Evolutionary conservation across 1,140 invertebrate genomes (phyloP).

Genomic region (Ceratitis capitata): DNA sequence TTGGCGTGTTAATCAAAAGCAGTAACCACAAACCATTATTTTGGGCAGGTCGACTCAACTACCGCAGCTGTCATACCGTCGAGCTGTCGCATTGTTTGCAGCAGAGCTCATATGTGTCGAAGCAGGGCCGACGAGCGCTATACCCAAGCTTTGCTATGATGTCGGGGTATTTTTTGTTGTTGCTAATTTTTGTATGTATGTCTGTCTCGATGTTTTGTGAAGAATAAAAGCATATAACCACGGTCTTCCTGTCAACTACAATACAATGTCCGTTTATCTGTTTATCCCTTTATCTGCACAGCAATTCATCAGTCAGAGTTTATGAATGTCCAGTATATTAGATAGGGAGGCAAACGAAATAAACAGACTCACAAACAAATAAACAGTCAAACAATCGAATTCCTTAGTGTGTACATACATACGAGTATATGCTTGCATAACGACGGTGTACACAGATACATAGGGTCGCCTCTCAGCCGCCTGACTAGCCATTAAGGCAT

Average conservation of each 20-base stretch:
- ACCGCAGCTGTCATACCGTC: background rate
- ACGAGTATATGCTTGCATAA: conserved; percentile 15
- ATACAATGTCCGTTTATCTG: conserved; percentile 29
- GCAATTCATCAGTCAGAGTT: background rate
- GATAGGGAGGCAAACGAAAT: background rate
- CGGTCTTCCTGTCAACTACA: conserved; percentile 25
- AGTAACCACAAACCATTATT: conserved; percentile 6
- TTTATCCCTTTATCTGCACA: conserved; percentile 1
- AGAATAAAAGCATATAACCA: background rate
- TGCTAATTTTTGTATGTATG: background rate
- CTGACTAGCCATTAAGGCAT: conserved; percentile 9
- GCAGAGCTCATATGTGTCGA: background rate
- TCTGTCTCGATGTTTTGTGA: background rate
- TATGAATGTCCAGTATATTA: background rate
- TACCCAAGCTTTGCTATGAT: background rate
- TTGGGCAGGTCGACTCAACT: background rate
- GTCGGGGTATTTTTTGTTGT: background rate
- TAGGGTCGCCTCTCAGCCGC: conserved; percentile 8
- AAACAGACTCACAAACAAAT: background rate
- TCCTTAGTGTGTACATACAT: background rate
- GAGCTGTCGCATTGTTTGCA: background rate
- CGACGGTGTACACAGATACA: background rate
- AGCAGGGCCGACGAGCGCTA: background rate
- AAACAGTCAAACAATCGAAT: background rate
- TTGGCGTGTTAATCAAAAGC: conserved; percentile 30